Base-by-base conservation (phyloP, 2,888 invertebrate genomes). In the Axea sp. region DNA sequence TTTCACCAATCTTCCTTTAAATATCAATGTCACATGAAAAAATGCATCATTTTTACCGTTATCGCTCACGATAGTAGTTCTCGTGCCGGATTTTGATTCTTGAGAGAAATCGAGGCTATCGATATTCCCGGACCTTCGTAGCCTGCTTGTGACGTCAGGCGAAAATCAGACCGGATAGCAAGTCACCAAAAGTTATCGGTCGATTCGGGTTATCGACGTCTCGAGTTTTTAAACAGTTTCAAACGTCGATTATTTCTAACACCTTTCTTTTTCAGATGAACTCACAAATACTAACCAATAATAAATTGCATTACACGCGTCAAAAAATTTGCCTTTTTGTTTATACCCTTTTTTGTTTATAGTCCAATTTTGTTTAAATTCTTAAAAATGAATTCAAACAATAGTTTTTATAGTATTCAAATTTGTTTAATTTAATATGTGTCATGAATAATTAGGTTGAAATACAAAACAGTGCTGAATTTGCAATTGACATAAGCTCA, bases 91-190 rank as follows among this genome's bases (percentile, higher is more conserved):
- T 73, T 73, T 72, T 60, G 65, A 73, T 73, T 47, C 33, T 45
- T 37, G 64, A 59, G 64, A 72, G 72, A 72, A 72, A 72, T 72
- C 72, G 64, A 65, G 72, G 72, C 64, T 57, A 72, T 72, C 72
- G 57, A 64, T 72, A 72, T 72, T 72, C 47, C 64, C 64, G 72
- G 64, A 72, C 64, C 72, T 72, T 65, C 59, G 64, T 51, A 72
- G 57, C 64, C 57, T 57, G 57, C 59, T 57, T 65, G 59, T 72
- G 64, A 59, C 51, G 57, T 64, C 71, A 49, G 51, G 45, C 72
- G 59, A 65, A 65, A 72, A 72, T 64, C 71, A 49, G 71, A 72
- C 57, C 64, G 51, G 49, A 72, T 51, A 64, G 55, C 57, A 35
- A 57, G 57, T 72, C 57, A 51, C 57, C 64, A 64, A 72, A 72